Evolutionary conservation across 2,113 vertebrate genomes (phyloP), one percentile per base, ranked within the genome.

Genomic region (Bombycilla garrulus): DNA sequence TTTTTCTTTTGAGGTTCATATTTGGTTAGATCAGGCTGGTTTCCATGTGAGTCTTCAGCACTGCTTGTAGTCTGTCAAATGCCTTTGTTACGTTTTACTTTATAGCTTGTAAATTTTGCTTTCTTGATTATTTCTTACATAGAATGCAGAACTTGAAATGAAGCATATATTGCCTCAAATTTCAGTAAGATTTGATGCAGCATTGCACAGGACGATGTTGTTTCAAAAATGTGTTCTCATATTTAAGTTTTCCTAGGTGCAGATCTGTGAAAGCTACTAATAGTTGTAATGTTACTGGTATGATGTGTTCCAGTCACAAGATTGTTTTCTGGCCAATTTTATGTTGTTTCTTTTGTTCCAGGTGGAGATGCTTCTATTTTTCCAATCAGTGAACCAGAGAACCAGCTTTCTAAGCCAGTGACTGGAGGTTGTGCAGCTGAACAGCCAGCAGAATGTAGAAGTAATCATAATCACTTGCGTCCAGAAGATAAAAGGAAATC

Each of bases 341-440:
- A 16, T 26, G 11, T 61, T 47, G 16, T 15, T 88, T 36, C 33
- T 45, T 88, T 90, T 94, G n/a, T 93, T 88, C 15, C 78, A 99
- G 99, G 99, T 98, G 99, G 99, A 13, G 99, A 99, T 64, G 99
- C 99, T 31, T 99, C 99, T 85, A 99, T 99, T 94, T 97, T 99
- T 88, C 99, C 99, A 19, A 97, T 98, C 97, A 92, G 64, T 12
- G 96, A 98, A 67, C 77, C 64, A 77, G 97, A 97, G 89, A 96
- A 97, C 42, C 98, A 98, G 62, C 97, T 98, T 70, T 98, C 97
- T 72, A 89, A 88, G 62, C 90, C 96, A 15, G 82, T 97, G 56
- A 51, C 23, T 70, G 45, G 61, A 74, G 22, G 76, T 81, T 56
- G 40, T 76, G 47, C 53, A 85, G 36, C 91, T 97, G 82, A 86